Percentiles rank a stretch among this genome's conserved stretches.
These are phyloP conservation scores for Acanthochromis polyacanthus DNA, from an alignment of 2,113 vertebrate species.

Conservation along the genomic window DNA sequence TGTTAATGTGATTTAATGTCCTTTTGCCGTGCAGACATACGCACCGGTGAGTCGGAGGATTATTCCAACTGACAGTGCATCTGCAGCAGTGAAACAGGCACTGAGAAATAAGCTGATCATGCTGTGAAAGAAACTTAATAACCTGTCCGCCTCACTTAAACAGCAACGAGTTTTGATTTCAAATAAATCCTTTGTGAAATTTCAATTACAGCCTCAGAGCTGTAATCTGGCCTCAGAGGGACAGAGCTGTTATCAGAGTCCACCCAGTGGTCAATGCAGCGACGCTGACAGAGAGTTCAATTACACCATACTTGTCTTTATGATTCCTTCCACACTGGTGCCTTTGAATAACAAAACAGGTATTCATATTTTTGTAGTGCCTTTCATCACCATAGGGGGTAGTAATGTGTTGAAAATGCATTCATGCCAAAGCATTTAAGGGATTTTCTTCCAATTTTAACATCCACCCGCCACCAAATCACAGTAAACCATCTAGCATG, in stretches of 20 bases:
- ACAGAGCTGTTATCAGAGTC: conserved; percentile 47
- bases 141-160: conserved; percentile 74
- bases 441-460: conserved; percentile 6
- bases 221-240: conserved; percentile 46
- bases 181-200: conserved; percentile 76
- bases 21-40: conserved; percentile 23
- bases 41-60: conserved; percentile 47
- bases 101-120: conserved; percentile 64
- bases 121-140: conserved; percentile 75
- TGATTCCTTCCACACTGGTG: conserved; percentile 51
- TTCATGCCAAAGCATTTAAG: not conserved
- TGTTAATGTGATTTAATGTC: conserved; percentile 16
- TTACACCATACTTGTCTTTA: conserved; percentile 41
- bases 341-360: conserved; percentile 30
- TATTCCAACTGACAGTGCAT: conserved; percentile 73
- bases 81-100: conserved; percentile 60
- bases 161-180: conserved; percentile 57
- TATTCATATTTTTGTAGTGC: conserved; percentile 62
- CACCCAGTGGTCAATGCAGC: conserved; percentile 20
- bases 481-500: conserved; percentile 10
- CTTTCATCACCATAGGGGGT: conserved; percentile 46
- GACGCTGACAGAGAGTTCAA: conserved; percentile 42
- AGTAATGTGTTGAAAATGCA: not conserved
- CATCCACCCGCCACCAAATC: conserved; percentile 26
- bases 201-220: conserved; percentile 72